A percentile compares a stretch with the other conserved stretches of the same genome.
Conservation (phyloP, 2,113 vertebrate genomes). For the Brachyistius frenatus region DNA sequence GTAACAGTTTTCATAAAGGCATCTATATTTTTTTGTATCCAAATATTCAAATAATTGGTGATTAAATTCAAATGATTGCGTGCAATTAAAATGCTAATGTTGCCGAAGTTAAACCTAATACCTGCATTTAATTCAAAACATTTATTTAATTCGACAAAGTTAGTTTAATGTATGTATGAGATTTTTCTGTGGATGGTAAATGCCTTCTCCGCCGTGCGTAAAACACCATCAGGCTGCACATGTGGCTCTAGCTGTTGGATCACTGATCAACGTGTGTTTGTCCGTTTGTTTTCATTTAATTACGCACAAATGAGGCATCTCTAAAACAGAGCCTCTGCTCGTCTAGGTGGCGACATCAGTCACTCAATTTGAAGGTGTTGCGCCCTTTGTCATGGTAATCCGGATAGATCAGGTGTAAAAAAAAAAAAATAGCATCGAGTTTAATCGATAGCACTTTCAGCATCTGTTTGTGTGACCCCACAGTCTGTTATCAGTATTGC, state of each 20-base stretch:
- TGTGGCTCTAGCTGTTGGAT: slow-evolving; percentile 35
- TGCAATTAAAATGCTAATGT: not conserved
- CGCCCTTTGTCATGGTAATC: slow-evolving; percentile 74
- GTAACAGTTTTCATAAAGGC: no score
- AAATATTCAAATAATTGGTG: not conserved
- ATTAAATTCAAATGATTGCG: not conserved
- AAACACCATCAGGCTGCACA: slow-evolving; percentile 39
- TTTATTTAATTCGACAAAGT: not conserved
- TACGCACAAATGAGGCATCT: slow-evolving; percentile 72
- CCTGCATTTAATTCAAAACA: not conserved
- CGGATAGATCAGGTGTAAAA: slow-evolving; percentile 63
- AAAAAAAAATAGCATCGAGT: slow-evolving; percentile 60
- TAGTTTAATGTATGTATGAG: not conserved
- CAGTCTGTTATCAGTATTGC: not conserved
- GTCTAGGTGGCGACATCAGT: slow-evolving; percentile 70
- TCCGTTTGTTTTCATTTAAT: slow-evolving; percentile 80
- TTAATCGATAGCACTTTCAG: slow-evolving; percentile 40
- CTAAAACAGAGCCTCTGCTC: slow-evolving; percentile 51
- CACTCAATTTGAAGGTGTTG: slow-evolving; percentile 42
- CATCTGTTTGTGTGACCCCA: slow-evolving; percentile 36
- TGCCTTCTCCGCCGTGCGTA: slow-evolving; percentile 37
- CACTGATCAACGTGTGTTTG: slow-evolving; percentile 74
- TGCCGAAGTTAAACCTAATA: not conserved
- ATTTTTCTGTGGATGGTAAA: not conserved
- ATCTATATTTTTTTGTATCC: not conserved